These are phyloP conservation scores for Hippocampus abdominalis DNA, from an alignment of 2,113 vertebrate species.

Conservation along the genomic window DNA sequence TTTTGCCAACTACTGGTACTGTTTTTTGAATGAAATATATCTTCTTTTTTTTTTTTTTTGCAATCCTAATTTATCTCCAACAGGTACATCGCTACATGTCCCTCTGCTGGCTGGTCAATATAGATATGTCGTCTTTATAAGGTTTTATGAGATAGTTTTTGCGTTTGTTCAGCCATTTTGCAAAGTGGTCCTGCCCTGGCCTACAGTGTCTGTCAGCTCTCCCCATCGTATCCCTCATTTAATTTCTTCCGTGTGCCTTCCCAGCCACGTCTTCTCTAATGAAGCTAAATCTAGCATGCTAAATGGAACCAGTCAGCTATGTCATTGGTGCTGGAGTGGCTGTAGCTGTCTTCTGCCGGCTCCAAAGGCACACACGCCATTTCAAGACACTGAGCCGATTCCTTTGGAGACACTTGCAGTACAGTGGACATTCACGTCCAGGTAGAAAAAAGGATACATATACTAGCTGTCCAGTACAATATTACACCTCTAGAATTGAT, in stretches of 20 bases:
- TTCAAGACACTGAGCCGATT: slow-evolving; percentile 46
- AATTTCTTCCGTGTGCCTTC: slow-evolving; percentile 64
- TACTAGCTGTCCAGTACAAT: slow-evolving; percentile 18
- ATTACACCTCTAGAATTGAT: slow-evolving; percentile 11
- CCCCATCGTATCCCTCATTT: slow-evolving; percentile 64
- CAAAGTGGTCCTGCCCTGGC: slow-evolving; percentile 42
- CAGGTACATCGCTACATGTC: slow-evolving; percentile 51
- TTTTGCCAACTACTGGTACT: too few species aligned
- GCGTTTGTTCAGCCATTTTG: slow-evolving; percentile 38
- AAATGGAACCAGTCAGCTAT: slow-evolving; percentile 79
- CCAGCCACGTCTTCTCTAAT: slow-evolving; percentile 72
- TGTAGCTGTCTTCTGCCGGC: slow-evolving; percentile 55
- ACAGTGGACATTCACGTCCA: slow-evolving; percentile 21
- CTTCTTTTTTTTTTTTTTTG: neutral
- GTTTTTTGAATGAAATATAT: neutral
- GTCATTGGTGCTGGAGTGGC: slow-evolving; percentile 70
- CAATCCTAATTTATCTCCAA: slow-evolving; percentile 42
- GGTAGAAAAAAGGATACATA: slow-evolving; percentile 21
- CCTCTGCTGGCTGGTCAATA: slow-evolving; percentile 42
- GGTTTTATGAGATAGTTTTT: slow-evolving; percentile 41
- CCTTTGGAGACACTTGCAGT: slow-evolving; percentile 43
- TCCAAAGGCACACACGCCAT: slow-evolving; percentile 57
- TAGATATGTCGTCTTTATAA: slow-evolving; percentile 44
- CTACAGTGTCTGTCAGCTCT: slow-evolving; percentile 25
- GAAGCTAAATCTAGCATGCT: slow-evolving; percentile 79